Evolutionary conservation across 2,888 invertebrate genomes (phyloP), one percentile per base, ranked within the genome.

Genomic region (Plemyria rubiginata): DNA sequence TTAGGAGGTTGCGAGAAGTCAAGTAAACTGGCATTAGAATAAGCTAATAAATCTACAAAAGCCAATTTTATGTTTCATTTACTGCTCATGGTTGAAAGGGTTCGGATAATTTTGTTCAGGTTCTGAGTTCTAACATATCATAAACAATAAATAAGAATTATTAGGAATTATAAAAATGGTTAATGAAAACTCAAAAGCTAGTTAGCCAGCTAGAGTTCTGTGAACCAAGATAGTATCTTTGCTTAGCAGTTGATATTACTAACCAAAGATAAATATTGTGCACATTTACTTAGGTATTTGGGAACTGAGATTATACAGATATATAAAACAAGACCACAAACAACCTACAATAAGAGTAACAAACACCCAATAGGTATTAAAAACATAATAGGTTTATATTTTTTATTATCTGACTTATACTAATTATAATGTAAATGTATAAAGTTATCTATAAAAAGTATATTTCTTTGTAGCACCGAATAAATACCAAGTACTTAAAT

Each of bases 1-100:
- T 99, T 74, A 95, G 99, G 88, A 96, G 99, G 93, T 96, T 99
- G 82, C 96, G 99, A 85, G 99, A 99, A 95, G 92, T 92, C 81
- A 92, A 92, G 85, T 92, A 88, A 90, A 87, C 80, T 80, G 76
- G 66, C 71, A 52, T 59, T 85, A 86, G 84, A 71, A 72, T 90
- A 91, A 89, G 88, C 69, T 74, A 92, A 89, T 90, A 91, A 90
- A 90, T 57, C 57, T 29, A 68, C 79, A 82, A 66, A 69, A 66
- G 60, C 49, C 54, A 62, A 65, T 13, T 28, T 56, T 13, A 22
- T 67, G 66, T 71, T 70, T 71, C 52, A 70, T 71, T 71, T 61
- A 45, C 11, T 13, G 41, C 36, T 38, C 40, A 41, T 52, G 28
- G 41, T 15, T 43, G 36, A 32, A 32, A 32, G 11, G 11, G 8